phyloP scores from a whole-genome alignment of 2,797 vertebrate genomes.

The Phaenicophaeus curvirostris region DNA sequence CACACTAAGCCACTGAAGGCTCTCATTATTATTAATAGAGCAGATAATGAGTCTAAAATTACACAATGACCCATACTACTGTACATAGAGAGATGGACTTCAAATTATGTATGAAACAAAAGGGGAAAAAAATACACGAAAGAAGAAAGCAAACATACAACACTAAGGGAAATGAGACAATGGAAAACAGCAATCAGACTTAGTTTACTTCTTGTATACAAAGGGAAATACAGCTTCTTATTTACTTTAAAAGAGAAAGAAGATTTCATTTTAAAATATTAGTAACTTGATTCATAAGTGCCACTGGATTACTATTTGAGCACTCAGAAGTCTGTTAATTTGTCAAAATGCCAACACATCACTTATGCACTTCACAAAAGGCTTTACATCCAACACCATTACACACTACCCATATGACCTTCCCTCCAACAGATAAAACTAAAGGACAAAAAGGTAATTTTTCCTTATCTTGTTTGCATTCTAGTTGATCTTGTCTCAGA shows the following conservation, averaged over 20 bases:
- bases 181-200: background rate
- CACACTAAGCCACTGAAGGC: background rate
- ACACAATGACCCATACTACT: background rate
- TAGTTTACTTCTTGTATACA: background rate
- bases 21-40: background rate
- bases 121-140: background rate
- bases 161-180: background rate
- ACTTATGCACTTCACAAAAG: background rate
- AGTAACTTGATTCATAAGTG: background rate
- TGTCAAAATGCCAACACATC: constrained; percentile 19
- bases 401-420: background rate
- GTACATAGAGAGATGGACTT: background rate
- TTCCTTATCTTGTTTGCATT: constrained; percentile 47
- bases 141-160: background rate
- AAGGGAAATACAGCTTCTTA: background rate
- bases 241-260: background rate
- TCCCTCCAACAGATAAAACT: background rate
- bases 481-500: constrained; percentile 15
- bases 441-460: constrained; percentile 58
- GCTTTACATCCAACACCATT: background rate
- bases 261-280: background rate
- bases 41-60: background rate
- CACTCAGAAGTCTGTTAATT: background rate
- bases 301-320: background rate
- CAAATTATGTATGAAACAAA: background rate